Conservation (phyloP, 2,113 vertebrate genomes). For the Eudyptes chrysolophus region DNA sequence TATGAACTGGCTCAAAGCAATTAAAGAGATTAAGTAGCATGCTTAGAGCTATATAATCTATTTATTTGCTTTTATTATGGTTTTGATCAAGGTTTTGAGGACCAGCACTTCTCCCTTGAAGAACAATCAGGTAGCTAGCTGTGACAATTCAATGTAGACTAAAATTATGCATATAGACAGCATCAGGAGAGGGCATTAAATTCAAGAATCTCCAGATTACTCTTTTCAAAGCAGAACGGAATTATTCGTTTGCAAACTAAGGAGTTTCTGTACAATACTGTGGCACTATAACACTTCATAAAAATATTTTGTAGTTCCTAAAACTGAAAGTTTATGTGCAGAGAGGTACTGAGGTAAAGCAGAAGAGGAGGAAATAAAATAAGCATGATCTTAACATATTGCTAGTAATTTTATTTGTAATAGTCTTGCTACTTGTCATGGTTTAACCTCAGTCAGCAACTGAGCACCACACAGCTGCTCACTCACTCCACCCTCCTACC, state of each 20-base stretch:
- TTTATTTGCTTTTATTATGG: background rate
- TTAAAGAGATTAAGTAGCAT: background rate
- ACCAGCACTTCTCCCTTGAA: background rate
- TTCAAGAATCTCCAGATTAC: background rate
- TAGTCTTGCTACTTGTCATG: background rate
- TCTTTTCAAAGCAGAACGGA: background rate
- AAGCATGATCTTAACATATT: background rate
- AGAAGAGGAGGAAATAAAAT: background rate
- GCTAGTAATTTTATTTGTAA: background rate
- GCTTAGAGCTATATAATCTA: background rate
- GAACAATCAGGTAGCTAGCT: background rate
- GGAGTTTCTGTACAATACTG: background rate
- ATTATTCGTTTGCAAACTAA: background rate
- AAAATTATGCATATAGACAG: background rate
- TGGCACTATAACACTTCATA: background rate
- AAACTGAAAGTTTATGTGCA: background rate
- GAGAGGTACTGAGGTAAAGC: background rate
- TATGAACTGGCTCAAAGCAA: background rate
- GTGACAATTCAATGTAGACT: background rate
- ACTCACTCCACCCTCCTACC: too few species aligned
- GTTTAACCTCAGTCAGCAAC: too few species aligned
- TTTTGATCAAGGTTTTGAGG: background rate
- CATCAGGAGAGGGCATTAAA: background rate
- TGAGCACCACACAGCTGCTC: too few species aligned
- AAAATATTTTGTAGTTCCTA: background rate